Evolutionary conservation across 2,797 vertebrate genomes (phyloP).

Genomic region (Hozukius guyotensis): DNA sequence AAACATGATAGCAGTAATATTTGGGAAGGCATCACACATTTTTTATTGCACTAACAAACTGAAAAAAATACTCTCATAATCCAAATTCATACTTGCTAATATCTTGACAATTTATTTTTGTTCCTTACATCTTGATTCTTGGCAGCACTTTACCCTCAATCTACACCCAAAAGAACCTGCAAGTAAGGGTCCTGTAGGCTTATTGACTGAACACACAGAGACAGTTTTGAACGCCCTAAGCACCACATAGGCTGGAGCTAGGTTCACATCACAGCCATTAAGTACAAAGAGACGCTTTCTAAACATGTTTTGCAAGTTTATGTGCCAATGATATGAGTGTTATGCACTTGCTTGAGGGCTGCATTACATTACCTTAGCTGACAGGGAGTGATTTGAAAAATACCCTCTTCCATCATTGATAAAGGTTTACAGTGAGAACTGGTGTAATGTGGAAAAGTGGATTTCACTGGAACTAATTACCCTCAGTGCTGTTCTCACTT

Average conservation of each 20-base stretch:
- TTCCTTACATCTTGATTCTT: background rate
- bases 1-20: background rate
- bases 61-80: background rate
- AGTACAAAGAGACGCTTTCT: conserved; percentile 20
- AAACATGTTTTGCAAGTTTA: conserved; percentile 60
- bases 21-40: background rate
- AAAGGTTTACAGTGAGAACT: background rate
- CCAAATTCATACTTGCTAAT: background rate
- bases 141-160: background rate
- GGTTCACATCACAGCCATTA: conserved; percentile 18
- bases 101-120: background rate
- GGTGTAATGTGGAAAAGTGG: background rate
- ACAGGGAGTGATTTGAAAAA: conserved; percentile 27
- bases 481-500: background rate
- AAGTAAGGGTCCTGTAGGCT: conserved; percentile 40
- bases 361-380: conserved; percentile 27
- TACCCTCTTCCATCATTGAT: background rate
- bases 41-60: background rate
- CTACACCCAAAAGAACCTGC: conserved; percentile 18
- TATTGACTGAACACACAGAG: conserved; percentile 54
- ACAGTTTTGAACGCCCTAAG: conserved; percentile 69
- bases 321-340: conserved; percentile 27
- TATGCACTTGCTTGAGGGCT: conserved; percentile 43
- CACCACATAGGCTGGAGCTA: conserved; percentile 27
- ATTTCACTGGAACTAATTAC: background rate